Base-by-base conservation (phyloP, 2,113 vertebrate genomes). In the Theristicus caerulescens region DNA sequence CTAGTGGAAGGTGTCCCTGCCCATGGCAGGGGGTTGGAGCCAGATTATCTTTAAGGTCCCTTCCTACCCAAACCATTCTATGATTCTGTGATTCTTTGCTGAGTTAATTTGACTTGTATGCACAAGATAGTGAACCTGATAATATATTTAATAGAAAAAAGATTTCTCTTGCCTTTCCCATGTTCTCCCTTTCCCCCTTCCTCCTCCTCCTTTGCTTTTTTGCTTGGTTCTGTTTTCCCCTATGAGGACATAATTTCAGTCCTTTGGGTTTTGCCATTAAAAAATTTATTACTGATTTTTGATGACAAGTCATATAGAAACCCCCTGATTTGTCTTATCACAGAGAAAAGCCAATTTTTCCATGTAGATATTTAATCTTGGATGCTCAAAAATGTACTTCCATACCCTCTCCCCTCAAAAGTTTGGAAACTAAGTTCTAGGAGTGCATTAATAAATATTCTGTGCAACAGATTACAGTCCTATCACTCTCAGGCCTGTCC, bases 181-280 rank as follows among this genome's bases (percentile, higher is more conserved):
- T 9, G 70, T 47, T 57, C 18, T 25, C 34, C 5, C 13, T 42
- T 66, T 52, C 10, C 47, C 36, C 47, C 44, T 73, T 22, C 31
- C 11, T 66, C 24, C 10, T 51, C 24, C 16, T 44, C 26, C 25
- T 52, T 61, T 21, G 10, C n/a, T 54, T 82, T 57, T 20, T 85
- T 80, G 13, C 24, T 79, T 90, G 10, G 14, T 88, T 92, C 22
- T 93, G 34, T 36, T 82, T 81, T 90, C 26, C 77, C 84, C 58
- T 79, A 19, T 57, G 62, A 92, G 11, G 46, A 83, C 87, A 64
- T 31, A 55, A 90, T 94, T 87, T 95, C 24, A 61, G 8, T 88
- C 31, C 44, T 71, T 95, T 78, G 11, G 51, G 29, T 25, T 85
- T 47, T 90, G 36, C 91, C 55, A 95, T 96, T 97, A 90, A 82